Base-by-base conservation (phyloP, 2,888 invertebrate genomes). In the Chrysotoxum bicinctum region DNA sequence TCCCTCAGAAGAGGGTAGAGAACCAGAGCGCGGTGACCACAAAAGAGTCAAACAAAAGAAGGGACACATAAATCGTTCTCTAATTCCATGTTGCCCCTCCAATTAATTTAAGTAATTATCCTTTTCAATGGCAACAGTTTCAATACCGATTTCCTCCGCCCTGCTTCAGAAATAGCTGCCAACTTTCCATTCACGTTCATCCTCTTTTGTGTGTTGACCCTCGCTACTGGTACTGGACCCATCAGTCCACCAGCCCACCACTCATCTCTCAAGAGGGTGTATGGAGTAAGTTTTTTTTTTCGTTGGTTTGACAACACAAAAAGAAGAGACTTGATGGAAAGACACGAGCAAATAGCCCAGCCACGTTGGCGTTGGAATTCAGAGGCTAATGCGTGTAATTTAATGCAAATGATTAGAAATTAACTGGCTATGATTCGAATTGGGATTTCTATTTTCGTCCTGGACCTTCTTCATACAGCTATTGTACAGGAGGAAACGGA, bases 61-160 rank as follows among this genome's bases (percentile, higher is more conserved):
- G 48, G 77, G 62, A 73, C 85, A 85, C 81, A 85, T 85, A 81
- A 85, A 85, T 85, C 85, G 85, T 77, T 85, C 81, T 85, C 80
- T 85, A 77, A 85, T 85, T 85, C 81, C 73, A 76, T 85, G 85
- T 85, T 85, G 85, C 81, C 85, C 85, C 81, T 74, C 85, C 85
- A 85, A 85, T 85, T 85, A 85, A 85, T 85, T 85, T 85, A 85
- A 85, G 85, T 85, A 85, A 85, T 85, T 85, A 85, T 85, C 85
- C 85, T 85, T 85, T 85, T 76, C 85, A 85, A 85, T 85, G 85
- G 85, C 85, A 85, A 85, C 85, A 85, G 85, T 81, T 85, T 85
- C 85, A 77, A 73, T 85, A 80, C 73, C 85, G 81, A 85, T 77
- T 85, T 85, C 68, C 85, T 45, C 62, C n/a, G 30, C 60, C 8